A percentile compares a stretch with the other conserved stretches of the same genome.
Conservation (phyloP, 2,888 invertebrate genomes). For the Nesidiocoris tenuis region DNA sequence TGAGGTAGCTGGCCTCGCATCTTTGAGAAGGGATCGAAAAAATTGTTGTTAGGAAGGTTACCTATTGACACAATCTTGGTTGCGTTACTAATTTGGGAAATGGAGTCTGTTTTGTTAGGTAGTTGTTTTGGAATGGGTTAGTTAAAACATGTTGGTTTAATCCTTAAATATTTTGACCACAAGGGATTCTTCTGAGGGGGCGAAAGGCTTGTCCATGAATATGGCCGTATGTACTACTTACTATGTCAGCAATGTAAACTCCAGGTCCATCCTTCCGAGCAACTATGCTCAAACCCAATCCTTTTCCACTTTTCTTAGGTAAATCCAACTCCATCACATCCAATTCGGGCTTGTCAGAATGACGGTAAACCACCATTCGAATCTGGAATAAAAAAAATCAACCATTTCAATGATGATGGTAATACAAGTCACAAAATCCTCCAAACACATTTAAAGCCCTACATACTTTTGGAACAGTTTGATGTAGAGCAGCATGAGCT, state of each 20-base stretch:
- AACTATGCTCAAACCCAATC: conserved; percentile 82
- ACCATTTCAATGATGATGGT: background rate
- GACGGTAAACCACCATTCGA: conserved; percentile 77
- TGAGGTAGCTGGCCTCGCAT: too few relatives aligned
- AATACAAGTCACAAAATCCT: background rate
- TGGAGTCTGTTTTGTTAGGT: too few relatives aligned
- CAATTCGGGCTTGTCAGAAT: conserved; percentile 63
- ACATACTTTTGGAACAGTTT: conserved; percentile 74
- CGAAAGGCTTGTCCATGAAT: too few relatives aligned
- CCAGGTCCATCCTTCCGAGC: conserved; percentile 75
- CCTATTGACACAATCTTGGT: too few relatives aligned
- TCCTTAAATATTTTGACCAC: too few relatives aligned
- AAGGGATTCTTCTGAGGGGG: too few relatives aligned
- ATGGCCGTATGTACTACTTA: conserved; percentile 62
- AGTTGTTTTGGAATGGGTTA: too few relatives aligned
- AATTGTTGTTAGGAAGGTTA: too few relatives aligned
- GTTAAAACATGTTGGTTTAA: too few relatives aligned
- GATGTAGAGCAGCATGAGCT: conserved; percentile 78
- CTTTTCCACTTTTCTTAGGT: conserved; percentile 81
- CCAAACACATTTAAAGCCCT: too few relatives aligned
- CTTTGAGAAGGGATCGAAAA: too few relatives aligned
- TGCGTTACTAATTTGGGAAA: too few relatives aligned
- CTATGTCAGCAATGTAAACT: conserved; percentile 90
- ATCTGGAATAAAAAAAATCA: conserved; percentile 60
- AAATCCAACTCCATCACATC: conserved; percentile 78